Conservation (phyloP, 2,888 invertebrate genomes). For the Lucinisca nassula region DNA sequence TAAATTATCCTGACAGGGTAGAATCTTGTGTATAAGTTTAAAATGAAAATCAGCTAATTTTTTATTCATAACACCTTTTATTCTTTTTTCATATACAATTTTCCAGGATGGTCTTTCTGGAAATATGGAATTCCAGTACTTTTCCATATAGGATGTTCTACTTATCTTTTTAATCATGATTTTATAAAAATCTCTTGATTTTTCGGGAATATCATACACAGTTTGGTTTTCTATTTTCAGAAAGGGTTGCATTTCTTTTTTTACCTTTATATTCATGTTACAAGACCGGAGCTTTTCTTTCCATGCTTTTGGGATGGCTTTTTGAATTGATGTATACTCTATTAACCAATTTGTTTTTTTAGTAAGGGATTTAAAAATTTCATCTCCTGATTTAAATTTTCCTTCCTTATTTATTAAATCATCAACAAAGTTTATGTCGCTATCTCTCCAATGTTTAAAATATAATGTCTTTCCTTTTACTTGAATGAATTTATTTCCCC, state of each 20-base stretch:
- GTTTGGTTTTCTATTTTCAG: neutral
- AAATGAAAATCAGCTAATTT: neutral
- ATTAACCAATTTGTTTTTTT: no score
- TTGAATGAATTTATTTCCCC: no score
- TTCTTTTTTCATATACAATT: neutral
- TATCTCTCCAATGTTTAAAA: no score
- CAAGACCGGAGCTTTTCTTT: neutral
- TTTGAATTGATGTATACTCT: neutral
- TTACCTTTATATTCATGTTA: neutral
- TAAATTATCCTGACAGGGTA: neutral
- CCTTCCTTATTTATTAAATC: neutral
- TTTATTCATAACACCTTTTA: neutral
- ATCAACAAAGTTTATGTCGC: no score
- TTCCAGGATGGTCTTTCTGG: neutral
- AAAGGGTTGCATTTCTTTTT: neutral
- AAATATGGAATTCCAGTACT: neutral
- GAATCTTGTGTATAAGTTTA: neutral
- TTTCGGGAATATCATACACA: neutral
- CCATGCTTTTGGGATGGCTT: neutral
- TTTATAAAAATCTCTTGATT: neutral
- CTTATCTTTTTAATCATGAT: neutral
- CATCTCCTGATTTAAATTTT: neutral
- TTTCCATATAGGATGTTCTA: neutral
- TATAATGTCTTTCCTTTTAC: no score
- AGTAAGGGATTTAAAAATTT: neutral